A percentile compares a stretch with the other conserved stretches of the same genome.
Conservation (phyloP, 92 coral and sea anemone species). For the Plumapathes pennacea region DNA sequence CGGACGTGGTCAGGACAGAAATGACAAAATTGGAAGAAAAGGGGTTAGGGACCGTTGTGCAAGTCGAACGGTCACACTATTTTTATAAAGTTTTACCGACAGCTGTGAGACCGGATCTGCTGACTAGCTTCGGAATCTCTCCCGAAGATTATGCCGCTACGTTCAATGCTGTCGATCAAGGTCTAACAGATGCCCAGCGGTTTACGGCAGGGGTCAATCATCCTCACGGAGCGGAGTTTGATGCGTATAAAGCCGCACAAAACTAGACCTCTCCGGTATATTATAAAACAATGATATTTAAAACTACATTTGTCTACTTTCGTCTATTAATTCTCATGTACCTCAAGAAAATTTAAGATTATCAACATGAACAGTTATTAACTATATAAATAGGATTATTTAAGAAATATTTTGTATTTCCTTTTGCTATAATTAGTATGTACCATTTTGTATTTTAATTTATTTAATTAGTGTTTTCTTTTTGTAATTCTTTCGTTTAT, state of each 20-base stretch:
- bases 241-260: constrained; percentile 14
- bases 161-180: constrained; percentile 15
- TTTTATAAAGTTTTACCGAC: constrained; percentile 14
- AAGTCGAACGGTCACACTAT: constrained; percentile 9
- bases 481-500: no score
- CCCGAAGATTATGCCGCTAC: constrained; percentile 4
- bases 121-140: constrained; percentile 4
- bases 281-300: no score
- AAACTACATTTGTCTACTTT: no score
- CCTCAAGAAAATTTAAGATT: no score
- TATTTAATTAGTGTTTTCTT: no score
- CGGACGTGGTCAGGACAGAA: constrained; percentile 1
- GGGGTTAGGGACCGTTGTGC: constrained; percentile 6
- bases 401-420: no score
- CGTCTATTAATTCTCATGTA: no score
- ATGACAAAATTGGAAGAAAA: not conserved
- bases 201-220: not conserved
- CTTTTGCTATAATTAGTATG: no score
- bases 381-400: no score
- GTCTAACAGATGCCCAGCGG: constrained; percentile 15
- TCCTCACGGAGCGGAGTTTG: constrained; percentile 9
- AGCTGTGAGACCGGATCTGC: not conserved
- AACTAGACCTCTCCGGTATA: not conserved
- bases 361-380: no score
- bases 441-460: no score